Conservation (phyloP, 92 coral and sea anemone genomes). For the Actinostola sp. region DNA sequence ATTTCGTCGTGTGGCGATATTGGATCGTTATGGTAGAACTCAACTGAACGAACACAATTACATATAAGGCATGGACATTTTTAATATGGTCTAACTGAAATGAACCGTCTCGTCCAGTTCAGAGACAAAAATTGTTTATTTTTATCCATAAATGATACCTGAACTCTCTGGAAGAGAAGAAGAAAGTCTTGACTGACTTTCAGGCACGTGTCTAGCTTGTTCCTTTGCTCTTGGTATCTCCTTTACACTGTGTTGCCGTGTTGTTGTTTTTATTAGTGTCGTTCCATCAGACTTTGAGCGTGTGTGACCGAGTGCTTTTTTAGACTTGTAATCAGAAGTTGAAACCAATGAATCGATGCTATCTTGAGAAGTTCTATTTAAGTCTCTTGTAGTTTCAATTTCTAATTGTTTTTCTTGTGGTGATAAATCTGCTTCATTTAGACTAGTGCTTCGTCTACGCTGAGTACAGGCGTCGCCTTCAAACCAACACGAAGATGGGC, state of each 20-base stretch:
- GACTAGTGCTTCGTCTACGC: constrained; percentile 55
- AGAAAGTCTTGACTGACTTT: constrained; percentile 42
- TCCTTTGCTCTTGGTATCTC: constrained; percentile 12
- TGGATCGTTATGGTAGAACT: constrained; percentile 73
- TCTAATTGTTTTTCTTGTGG: constrained; percentile 14
- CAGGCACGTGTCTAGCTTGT: neutral
- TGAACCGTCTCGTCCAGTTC: constrained; percentile 9
- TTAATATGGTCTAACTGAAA: no score
- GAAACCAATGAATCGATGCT: neutral
- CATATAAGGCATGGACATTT: no score
- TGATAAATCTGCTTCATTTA: constrained; percentile 22
- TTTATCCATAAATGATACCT: constrained; percentile 60
- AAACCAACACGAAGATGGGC: constrained; percentile 74
- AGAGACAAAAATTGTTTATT: no score
- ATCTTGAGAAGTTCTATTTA: constrained; percentile 2
- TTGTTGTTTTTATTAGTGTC: constrained; percentile 34
- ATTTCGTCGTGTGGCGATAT: constrained; percentile 68
- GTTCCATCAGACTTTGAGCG: constrained; percentile 93
- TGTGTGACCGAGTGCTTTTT: constrained; percentile 78
- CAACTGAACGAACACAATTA: no score
- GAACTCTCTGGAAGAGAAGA: constrained; percentile 72
- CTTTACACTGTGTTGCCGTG: constrained; percentile 18
- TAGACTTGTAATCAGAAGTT: constrained; percentile 49
- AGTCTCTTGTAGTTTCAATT: neutral
- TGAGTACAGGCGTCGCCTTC: constrained; percentile 54